Base-by-base conservation (phyloP, 1,140 invertebrate species). In the Drosophila tani region DNA sequence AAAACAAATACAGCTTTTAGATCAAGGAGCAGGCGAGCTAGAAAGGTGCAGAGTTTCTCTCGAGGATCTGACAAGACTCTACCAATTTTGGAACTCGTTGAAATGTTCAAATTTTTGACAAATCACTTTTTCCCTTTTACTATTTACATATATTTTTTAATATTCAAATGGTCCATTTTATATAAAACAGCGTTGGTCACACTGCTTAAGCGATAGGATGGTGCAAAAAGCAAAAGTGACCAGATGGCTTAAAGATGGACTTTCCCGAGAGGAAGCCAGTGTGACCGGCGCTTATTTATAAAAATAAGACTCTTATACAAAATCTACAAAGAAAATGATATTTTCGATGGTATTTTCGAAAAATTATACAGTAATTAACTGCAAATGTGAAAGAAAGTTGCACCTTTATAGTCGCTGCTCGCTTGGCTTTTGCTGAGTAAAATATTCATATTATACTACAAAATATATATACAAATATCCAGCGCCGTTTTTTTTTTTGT, bases 401-500 rank as follows among this genome's bases (percentile, higher is more conserved):
- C 49, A 57, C 60, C 32, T 19, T 57, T 29, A 9, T 24, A 29
- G 9, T 29, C 15, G 27, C 55, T 32, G 55, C 38, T 65, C 24
- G 17, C 21, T 45, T 45, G 29, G 56, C 63, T 65, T 14, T 65
- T 65, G 63, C 56, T 35, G 8, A 65, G 35, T 19, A 24, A 65
- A 19, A 29, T 29, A 29, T 29, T 4, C 6, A 35, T 35, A 35
- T 11, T 46, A 58, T n/a, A 57, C 21, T 19, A 12, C 15, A 59
- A 29, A 47, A 15, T 12, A 27, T 17, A 14, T 35, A 12, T 12
- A 19, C 19, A 60, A 17, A n/a, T 19, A 35, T 15, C 12, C 29
- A 21, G 38, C 62, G 24, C 35, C 24, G 9, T 0, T 29, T 41
- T 41, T 55, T 64, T 60, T 60, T 32, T 40, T 41, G 19, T 5